These are phyloP conservation scores for Temnothorax ravouxi DNA, from an alignment of 2,888 invertebrate species.

Conservation along the genomic window DNA sequence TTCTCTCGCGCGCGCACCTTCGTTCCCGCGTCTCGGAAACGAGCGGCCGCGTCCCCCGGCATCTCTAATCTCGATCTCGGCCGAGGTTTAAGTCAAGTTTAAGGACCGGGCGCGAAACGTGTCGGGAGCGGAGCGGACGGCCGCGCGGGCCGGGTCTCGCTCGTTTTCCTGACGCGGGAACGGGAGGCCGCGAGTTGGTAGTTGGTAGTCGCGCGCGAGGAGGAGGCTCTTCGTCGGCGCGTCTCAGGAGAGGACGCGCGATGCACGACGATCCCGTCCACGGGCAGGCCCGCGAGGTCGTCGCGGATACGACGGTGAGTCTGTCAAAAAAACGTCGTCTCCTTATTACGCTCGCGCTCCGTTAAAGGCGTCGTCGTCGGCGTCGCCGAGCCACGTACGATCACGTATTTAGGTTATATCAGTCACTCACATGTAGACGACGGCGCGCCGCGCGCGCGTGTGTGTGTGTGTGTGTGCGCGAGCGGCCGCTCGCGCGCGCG, in stretches of 20 bases:
- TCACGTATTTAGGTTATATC: slow-evolving; percentile 46
- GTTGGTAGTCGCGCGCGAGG: neutral
- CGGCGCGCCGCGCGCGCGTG: neutral
- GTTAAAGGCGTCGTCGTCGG: neutral
- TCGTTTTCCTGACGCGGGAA: slow-evolving; percentile 67
- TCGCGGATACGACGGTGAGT: neutral
- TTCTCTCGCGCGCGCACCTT: slow-evolving; percentile 24
- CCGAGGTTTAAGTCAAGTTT: neutral
- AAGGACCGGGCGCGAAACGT: neutral
- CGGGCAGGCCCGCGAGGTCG: neutral
- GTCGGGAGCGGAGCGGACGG: neutral
- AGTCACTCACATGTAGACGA: slow-evolving; percentile 41
- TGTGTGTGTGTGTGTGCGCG: neutral
- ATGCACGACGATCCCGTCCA: neutral
- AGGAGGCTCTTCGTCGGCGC: neutral
- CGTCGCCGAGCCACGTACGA: too few relatives aligned
- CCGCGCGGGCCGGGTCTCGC: neutral
- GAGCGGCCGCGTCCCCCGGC: slow-evolving; percentile 12
- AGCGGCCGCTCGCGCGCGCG: neutral
- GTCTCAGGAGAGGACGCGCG: neutral
- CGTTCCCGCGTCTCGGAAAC: slow-evolving; percentile 70
- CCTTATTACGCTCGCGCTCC: too few relatives aligned
- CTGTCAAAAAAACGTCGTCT: neutral
- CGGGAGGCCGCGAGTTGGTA: slow-evolving; percentile 26
- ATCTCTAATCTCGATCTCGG: too few relatives aligned